These are phyloP conservation scores for Microchrysa polita DNA, from an alignment of 2,888 invertebrate species.

Conservation along the genomic window DNA sequence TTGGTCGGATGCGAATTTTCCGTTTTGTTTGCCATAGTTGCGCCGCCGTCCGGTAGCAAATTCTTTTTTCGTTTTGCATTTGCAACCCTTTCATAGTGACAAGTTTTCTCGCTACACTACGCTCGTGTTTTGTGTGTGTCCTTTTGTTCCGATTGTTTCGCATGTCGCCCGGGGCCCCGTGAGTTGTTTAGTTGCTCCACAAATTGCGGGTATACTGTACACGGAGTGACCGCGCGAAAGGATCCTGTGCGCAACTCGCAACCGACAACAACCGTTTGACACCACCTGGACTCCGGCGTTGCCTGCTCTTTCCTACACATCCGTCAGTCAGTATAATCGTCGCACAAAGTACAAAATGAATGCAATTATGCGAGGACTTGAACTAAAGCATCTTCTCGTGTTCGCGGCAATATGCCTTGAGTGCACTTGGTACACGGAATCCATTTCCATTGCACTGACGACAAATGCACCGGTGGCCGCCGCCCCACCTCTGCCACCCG, in stretches of 20 bases:
- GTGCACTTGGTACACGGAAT: constrained; percentile 32
- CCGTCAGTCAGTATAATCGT: too few relatives aligned
- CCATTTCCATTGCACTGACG: constrained; percentile 17
- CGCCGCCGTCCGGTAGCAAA: background rate
- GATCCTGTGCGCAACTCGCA: background rate
- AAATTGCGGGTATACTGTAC: background rate
- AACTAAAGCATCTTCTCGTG: constrained; percentile 15
- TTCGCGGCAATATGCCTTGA: constrained; percentile 34
- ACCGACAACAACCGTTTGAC: background rate
- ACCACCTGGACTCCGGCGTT: background rate
- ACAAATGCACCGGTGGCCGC: constrained; percentile 33
- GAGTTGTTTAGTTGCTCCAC: background rate
- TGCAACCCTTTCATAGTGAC: background rate
- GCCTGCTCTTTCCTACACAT: background rate
- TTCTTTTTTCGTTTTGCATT: too few relatives aligned
- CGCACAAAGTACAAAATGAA: constrained; percentile 26
- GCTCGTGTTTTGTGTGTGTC: background rate
- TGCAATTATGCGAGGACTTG: constrained; percentile 21
- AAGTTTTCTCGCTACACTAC: background rate
- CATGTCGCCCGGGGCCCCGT: background rate
- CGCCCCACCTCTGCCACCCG: background rate
- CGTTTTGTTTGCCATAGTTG: background rate
- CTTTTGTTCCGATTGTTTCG: constrained; percentile 11
- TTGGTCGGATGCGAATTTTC: constrained; percentile 22
- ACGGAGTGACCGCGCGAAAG: background rate